Evolutionary conservation across 2,113 vertebrate species (phyloP), one percentile per base, ranked within the genome.

Genomic region (Rhinichthys klamathensis): DNA sequence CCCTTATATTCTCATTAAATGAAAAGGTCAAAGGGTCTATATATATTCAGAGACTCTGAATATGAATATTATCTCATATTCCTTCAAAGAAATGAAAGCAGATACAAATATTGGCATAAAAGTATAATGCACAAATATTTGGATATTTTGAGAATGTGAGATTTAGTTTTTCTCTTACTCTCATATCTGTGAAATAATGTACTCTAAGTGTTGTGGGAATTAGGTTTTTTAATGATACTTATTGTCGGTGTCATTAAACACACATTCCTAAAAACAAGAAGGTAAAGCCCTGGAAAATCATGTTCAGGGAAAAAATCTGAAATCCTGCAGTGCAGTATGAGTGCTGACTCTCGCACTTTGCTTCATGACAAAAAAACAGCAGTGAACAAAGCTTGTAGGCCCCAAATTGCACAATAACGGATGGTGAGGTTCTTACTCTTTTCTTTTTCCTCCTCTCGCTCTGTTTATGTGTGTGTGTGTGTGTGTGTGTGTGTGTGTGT

Each of bases 401-500:
- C 54, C 35, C 25, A 76, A 16, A 58, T 27, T 30, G 30, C 54
- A 84, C 41, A 67, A 80, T 35, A 61, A 67, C 16, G 56, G 84
- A 77, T 30, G 35, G 32, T 51, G 74, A 80, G 56, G 69, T 35
- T 51, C 3, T 56, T 56, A 21, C 54, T 69, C 78, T 80, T 58
- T 83, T 44, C 54, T 86, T 67, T 86, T 51, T 67, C 13, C 44
- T 30, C 69, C 67, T 58, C 27, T 58, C 32, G 25, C 46, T 56
- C 32, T 77, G 16, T 84, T 3, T 79, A 6, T 56, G 80, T 49
- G 80, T 51, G 82, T 74, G 69, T 67, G 63, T 67, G 41, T 41
- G 10, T 46, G 10, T 78, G 63, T 80, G 80, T 86, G 85, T 86
- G 69, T 89, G n/a, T n/a, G n/a, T n/a, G 10, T 78, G 63, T 80